phyloP scores from a whole-genome alignment of 2,797 vertebrate species.

The Sebastes dallii region DNA sequence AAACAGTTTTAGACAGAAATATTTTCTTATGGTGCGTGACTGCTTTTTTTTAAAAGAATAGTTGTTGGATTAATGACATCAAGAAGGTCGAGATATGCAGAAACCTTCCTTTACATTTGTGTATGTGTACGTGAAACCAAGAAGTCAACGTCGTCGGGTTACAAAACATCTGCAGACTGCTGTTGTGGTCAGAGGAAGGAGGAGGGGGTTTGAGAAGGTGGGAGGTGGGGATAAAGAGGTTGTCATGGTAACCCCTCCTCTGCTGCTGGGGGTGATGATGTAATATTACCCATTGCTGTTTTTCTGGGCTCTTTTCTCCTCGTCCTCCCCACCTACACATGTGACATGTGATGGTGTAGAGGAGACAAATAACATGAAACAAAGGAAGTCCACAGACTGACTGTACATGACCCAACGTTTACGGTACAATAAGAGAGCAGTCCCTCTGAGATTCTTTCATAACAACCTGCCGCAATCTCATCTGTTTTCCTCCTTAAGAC shows the following conservation, averaged over 20 bases:
- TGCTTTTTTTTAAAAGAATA: background rate
- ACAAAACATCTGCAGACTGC: conserved; percentile 53
- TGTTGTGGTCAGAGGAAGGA: conserved; percentile 14
- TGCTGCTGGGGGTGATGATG: conserved; percentile 61
- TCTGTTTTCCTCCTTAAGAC: background rate
- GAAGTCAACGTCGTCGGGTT: background rate
- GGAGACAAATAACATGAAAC: background rate
- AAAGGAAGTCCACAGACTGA: background rate
- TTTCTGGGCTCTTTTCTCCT: conserved; percentile 29
- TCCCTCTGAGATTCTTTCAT: background rate
- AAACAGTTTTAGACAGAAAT: background rate
- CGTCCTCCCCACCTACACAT: background rate
- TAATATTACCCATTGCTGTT: conserved; percentile 32
- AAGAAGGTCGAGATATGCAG: background rate
- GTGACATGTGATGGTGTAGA: background rate
- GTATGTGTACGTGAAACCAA: background rate
- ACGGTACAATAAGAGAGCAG: background rate
- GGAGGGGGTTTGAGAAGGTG: background rate
- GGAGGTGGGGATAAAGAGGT: conserved; percentile 33
- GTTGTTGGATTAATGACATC: background rate
- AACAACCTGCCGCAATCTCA: conserved; percentile 19
- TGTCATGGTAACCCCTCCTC: conserved; percentile 73
- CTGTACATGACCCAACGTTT: background rate
- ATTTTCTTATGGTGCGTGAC: background rate
- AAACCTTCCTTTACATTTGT: background rate